These are phyloP conservation scores for Eupithecia subumbrata DNA, from an alignment of 2,888 invertebrate genomes.

Conservation along the genomic window DNA sequence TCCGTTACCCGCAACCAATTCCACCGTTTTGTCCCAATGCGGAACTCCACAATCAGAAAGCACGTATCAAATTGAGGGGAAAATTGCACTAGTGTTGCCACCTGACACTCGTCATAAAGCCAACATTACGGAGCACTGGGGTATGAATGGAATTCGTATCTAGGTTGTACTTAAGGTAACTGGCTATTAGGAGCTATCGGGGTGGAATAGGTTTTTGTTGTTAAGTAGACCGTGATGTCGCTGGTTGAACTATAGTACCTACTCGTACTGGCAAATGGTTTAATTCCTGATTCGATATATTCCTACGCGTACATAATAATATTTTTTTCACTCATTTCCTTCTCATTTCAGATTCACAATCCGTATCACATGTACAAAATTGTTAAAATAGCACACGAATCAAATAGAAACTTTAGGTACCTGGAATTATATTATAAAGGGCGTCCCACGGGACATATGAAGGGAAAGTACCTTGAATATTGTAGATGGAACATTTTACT, in stretches of 20 bases:
- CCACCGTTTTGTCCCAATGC: conserved; percentile 42
- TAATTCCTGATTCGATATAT: too few species aligned
- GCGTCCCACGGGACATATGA: too few species aligned
- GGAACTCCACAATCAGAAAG: conserved; percentile 59
- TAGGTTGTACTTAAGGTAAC: conserved; percentile 2
- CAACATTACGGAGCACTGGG: conserved; percentile 60
- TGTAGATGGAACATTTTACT: too few species aligned
- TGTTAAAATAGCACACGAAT: too few species aligned
- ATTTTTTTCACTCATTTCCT: too few species aligned
- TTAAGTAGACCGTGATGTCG: not conserved
- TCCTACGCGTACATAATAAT: too few species aligned
- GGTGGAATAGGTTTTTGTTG: conserved; percentile 20
- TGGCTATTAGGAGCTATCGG: not conserved
- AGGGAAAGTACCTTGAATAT: too few species aligned
- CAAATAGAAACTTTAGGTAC: too few species aligned
- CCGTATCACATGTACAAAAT: too few species aligned
- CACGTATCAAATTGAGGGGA: conserved; percentile 74
- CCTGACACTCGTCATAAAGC: conserved; percentile 43
- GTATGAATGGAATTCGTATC: conserved; percentile 55
- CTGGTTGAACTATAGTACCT: not conserved
- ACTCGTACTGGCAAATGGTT: too few species aligned
- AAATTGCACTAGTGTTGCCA: conserved; percentile 65
- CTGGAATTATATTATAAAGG: too few species aligned
- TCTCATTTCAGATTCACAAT: too few species aligned
- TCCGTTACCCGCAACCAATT: not conserved